Base-by-base conservation (phyloP, 1,140 invertebrate genomes). In the Microplitis mediator region DNA sequence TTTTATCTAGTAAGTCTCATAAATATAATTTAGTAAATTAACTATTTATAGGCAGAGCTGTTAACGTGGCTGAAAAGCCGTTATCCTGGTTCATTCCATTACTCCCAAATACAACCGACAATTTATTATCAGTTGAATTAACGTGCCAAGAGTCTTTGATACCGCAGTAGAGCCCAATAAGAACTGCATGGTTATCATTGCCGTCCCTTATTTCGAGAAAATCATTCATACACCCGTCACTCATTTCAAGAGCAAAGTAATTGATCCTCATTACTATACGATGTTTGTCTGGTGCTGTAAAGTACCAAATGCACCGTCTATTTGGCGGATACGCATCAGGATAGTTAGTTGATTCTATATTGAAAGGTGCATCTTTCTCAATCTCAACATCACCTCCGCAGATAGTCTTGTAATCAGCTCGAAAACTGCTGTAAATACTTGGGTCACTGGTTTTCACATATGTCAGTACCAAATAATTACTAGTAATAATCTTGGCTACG, bases 191-290 rank as follows among this genome's bases (percentile, higher is more conserved):
- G 51, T 91, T 86, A 0, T 89, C 87, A 73, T 93, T 90, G 1
- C 95, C 95, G 81, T 97, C 95, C 52, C 94, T 88, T 1, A 97
- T 91, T 84, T 97, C 97, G 0, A 99, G 91, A 82, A 95, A 98
- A 84, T 99, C 98, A 84, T 99, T 99, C 1, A 97, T 94, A 84
- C 98, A 99, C 79, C 95, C 97, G 82, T 99, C 97, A 82, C 99
- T 97, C 82, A 98, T 98, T 86, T 99, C 98, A 74, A 99, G 95
- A 90, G 98, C 91, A 79, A 95, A 94, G 23, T 23, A 23, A 23
- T 23, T 23, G 23, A 23, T 23, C 23, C 2, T 23, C 23, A 23
- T 23, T 23, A 2, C 23, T 23, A 23, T 23, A 23, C 23, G 23
- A 23, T 23, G 23, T 1, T 23, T 23, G 2, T 0, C 23, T 23